Evolutionary conservation across 2,113 vertebrate genomes (phyloP).

Genomic region (Myotis brandtii): DNA sequence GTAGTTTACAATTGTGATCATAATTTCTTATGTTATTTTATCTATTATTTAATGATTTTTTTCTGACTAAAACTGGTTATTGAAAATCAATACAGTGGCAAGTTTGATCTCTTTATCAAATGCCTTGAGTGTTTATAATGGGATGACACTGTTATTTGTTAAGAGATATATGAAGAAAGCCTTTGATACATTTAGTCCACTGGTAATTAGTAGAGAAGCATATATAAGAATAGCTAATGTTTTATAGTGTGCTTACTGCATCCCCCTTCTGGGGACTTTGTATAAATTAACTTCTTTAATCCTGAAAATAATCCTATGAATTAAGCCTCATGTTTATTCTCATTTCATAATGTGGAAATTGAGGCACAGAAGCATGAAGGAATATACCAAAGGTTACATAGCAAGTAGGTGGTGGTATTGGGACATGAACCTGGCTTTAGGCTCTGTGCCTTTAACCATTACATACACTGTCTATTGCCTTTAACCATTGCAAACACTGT

Average conservation of each 20-base stretch:
- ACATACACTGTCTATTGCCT: background rate
- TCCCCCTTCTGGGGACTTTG: background rate
- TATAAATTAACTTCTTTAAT: background rate
- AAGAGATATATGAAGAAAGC: background rate
- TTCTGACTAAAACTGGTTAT: background rate
- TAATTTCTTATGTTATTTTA: background rate
- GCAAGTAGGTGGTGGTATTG: background rate
- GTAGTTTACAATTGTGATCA: background rate
- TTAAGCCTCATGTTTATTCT: background rate
- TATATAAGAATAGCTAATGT: background rate
- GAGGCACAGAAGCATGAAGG: background rate
- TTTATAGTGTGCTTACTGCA: background rate
- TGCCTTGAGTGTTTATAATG: background rate
- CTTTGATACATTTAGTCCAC: background rate
- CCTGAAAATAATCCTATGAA: background rate
- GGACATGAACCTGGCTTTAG: background rate
- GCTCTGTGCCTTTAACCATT: background rate
- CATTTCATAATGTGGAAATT: background rate
- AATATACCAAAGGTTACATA: background rate
- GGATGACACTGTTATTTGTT: background rate
- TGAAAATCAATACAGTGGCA: background rate
- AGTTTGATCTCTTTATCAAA: background rate
- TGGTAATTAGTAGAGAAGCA: background rate
- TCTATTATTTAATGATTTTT: background rate
- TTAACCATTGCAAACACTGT: background rate